Evolutionary conservation across 2,888 invertebrate species (phyloP).

Genomic region (Cancer borealis): DNA sequence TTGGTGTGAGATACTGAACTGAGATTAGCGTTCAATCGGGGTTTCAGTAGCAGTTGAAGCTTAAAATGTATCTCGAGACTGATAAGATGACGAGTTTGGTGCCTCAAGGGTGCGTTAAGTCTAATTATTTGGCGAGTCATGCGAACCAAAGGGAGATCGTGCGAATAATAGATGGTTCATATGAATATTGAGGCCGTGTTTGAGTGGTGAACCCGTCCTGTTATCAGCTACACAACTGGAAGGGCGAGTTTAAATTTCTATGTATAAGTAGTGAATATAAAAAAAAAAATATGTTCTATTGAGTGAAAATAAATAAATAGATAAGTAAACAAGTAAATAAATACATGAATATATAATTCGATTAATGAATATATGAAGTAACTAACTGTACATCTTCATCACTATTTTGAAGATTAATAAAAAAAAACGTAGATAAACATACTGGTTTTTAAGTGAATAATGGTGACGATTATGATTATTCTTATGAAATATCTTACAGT

Average conservation of each 20-base stretch:
- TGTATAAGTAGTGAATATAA: not conserved
- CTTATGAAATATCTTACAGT: not conserved
- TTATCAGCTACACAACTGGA: not conserved
- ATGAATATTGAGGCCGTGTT: not conserved
- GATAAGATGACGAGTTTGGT: not conserved
- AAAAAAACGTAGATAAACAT: not conserved
- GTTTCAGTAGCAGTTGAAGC: not conserved
- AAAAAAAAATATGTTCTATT: not conserved
- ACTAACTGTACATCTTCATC: not conserved
- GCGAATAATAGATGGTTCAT: constrained; percentile 18
- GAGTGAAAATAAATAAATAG: not conserved
- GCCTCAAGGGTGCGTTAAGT: not conserved
- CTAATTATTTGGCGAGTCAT: not conserved
- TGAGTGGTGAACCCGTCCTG: not conserved
- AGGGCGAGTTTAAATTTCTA: not conserved
- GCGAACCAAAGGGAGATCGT: constrained; percentile 3
- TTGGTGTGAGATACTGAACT: constrained; percentile 22
- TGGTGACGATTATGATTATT: not conserved
- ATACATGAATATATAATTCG: too few species aligned
- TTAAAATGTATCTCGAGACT: not conserved
- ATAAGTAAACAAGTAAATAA: too few species aligned
- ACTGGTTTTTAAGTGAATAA: not conserved
- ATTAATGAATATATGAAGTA: too few species aligned
- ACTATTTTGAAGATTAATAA: not conserved
- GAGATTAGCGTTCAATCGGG: not conserved